Conservation (phyloP, 1,140 invertebrate genomes). For the Rhyzopertha dominica region DNA sequence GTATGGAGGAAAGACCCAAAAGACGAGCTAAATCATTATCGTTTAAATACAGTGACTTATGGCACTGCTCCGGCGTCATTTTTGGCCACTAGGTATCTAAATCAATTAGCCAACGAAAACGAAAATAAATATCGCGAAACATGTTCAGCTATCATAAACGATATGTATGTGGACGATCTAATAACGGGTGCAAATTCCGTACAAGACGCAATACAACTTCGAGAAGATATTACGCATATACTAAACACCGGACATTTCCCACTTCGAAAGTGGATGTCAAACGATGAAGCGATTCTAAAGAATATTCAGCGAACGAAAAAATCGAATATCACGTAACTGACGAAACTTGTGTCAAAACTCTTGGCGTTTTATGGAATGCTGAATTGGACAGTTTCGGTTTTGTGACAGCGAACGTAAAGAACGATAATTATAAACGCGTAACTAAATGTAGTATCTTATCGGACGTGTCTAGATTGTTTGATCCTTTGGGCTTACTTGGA, state of each 20-base stretch:
- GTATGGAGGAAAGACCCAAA: slow-evolving; percentile 30
- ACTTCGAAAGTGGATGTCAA: not conserved
- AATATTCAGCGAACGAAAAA: not conserved
- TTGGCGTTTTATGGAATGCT: slow-evolving; percentile 10
- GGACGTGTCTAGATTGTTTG: slow-evolving; percentile 10
- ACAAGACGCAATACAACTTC: slow-evolving; percentile 20
- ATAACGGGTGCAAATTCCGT: slow-evolving; percentile 24
- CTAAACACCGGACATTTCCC: not conserved
- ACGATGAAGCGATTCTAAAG: not conserved
- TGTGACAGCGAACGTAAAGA: slow-evolving; percentile 6
- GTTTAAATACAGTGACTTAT: slow-evolving; percentile 33
- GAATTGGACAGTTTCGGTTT: slow-evolving; percentile 6
- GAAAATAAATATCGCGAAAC: slow-evolving; percentile 18
- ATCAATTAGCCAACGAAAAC: slow-evolving; percentile 29
- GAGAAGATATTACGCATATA: not conserved
- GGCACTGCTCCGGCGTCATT: slow-evolving; percentile 33
- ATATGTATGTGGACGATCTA: slow-evolving; percentile 42
- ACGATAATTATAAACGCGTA: not conserved
- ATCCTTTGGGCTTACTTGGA: slow-evolving; percentile 14
- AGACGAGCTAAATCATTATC: slow-evolving; percentile 19
- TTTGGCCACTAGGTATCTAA: slow-evolving; percentile 27
- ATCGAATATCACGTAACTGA: not conserved
- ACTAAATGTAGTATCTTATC: slow-evolving; percentile 14
- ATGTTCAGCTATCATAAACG: slow-evolving; percentile 15
- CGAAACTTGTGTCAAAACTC: not conserved